Percentiles rank a stretch among this genome's conserved stretches.
phyloP scores from a whole-genome alignment of 2,113 vertebrate genomes.

The Nestor notabilis region DNA sequence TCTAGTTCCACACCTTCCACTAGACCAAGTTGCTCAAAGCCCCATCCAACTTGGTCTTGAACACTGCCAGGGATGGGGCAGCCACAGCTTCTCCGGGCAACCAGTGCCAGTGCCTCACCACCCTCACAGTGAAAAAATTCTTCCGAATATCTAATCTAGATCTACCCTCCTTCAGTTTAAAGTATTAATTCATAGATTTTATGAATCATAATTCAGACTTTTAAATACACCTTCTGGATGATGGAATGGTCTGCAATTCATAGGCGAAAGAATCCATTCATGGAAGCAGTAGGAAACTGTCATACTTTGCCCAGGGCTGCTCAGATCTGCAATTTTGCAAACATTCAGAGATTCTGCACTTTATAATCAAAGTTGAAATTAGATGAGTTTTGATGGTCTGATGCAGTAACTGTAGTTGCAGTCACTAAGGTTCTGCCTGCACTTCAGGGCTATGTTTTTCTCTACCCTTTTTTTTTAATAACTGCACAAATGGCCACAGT shows the following conservation, averaged over 20 bases:
- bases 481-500: background rate
- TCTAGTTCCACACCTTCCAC: background rate
- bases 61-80: background rate
- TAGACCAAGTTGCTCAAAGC: background rate
- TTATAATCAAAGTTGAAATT: background rate
- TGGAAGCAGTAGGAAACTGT: background rate
- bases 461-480: background rate
- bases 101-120: background rate
- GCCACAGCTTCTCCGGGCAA: background rate
- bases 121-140: background rate
- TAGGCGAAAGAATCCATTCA: background rate
- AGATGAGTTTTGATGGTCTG: background rate
- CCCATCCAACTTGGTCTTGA: background rate
- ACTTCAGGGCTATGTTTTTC: background rate
- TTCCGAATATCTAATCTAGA: background rate
- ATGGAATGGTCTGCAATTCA: background rate
- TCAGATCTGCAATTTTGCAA: background rate
- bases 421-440: background rate
- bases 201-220: background rate
- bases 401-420: background rate
- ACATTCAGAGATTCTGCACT: background rate
- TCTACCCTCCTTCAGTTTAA: background rate
- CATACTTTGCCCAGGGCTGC: background rate
- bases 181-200: background rate
- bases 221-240: background rate